Base-by-base conservation (phyloP, 2,888 invertebrate genomes). In the Thecophora atra region DNA sequence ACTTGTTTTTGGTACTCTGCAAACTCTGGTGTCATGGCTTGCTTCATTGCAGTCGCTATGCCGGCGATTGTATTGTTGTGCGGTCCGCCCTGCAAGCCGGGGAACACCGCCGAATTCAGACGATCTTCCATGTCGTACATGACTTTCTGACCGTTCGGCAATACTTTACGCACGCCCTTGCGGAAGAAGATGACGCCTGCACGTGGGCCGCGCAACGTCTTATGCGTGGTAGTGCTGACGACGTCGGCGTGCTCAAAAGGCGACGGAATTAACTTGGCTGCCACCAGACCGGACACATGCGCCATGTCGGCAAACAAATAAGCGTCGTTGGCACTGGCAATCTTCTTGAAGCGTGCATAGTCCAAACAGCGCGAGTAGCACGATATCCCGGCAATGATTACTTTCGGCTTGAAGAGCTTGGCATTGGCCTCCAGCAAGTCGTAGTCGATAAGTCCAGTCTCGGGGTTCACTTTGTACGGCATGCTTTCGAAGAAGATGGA, bases 401-500 rank as follows among this genome's bases (percentile, higher is more conserved):
- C 86, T 80, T 93, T 92, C 0, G 99, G 99, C 77, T 95, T 94
- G 88, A 98, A 99, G 1, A 97, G 88, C 78, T 89, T 90, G 0
- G 98, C 96, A 26, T 91, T 93, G 78, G 92, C 91, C 3, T 92
- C 92, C 63, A 99, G 87, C 82, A 91, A 90, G 76, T 98, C 96
- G 83, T 98, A 99, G 87, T 99, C 97, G 76, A 99, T 97, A 0
- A 96, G 86, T 28, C 98, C 98, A 37, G 94, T 94, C 72, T 87
- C 87, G 1, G 93, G 90, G 84, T 97, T 87, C 26, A 96, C 93
- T 88, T 97, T 97, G 86, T 99, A 99, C 0, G 98, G 98, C 94
- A 98, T 95, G 72, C 98, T 97, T 88, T 99, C 98, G 85, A 99
- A 99, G 89, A 96, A 99, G 74, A 98, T 93, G 0, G 98, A 98